Conservation (phyloP, 1,140 invertebrate species). For the Oncopeltus fasciatus region DNA sequence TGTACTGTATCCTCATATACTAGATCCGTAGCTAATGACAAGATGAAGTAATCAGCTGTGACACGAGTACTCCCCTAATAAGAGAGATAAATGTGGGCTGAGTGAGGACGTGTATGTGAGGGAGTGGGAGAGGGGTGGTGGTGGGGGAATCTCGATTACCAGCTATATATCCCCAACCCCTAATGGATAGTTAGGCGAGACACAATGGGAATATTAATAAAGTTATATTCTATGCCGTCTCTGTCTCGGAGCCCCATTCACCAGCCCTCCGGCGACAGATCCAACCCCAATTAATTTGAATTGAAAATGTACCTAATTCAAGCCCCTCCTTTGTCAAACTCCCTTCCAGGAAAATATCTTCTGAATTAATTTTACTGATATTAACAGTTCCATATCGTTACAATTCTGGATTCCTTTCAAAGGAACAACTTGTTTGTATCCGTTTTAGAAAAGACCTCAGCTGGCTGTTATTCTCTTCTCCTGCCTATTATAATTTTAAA, state of each 20-base stretch:
- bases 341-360: slow-evolving; percentile 5
- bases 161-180: not conserved
- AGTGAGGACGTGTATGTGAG: not conserved
- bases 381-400: slow-evolving; percentile 4
- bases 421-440: not conserved
- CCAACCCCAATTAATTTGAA: slow-evolving; percentile 6
- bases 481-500: no score
- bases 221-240: slow-evolving; percentile 4
- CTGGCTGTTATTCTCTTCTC: no score
- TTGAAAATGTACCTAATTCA: slow-evolving; percentile 8
- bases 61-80: no score
- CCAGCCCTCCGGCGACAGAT: not conserved
- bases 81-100: not conserved
- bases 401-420: not conserved
- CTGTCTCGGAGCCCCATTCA: slow-evolving; percentile 10
- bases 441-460: no score
- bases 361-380: slow-evolving; percentile 9
- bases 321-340: slow-evolving; percentile 8
- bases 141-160: not conserved
- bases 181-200: slow-evolving; percentile 1
- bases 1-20: no score
- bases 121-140: no score
- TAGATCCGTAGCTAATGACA: no score
- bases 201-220: slow-evolving; percentile 8
- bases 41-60: no score